Evolutionary conservation across 1,140 invertebrate species (phyloP).

Genomic region (Pogonus chalceus): DNA sequence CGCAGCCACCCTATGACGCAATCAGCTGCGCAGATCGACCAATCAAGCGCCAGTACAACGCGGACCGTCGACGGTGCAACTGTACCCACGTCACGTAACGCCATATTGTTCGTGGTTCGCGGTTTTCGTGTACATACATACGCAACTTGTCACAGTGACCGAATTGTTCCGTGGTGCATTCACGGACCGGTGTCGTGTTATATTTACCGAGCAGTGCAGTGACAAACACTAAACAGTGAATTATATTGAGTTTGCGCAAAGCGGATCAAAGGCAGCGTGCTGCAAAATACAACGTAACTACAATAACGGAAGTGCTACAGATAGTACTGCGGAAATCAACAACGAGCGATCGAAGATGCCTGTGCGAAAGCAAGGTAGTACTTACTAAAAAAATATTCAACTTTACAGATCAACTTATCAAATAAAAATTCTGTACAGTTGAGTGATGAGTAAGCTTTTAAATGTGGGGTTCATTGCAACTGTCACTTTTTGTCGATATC

Average conservation of each 20-base stretch:
- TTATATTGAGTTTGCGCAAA: no score
- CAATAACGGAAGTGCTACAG: no score
- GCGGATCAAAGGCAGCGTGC: no score
- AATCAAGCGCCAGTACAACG: conserved; percentile 1
- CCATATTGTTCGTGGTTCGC: conserved; percentile 1
- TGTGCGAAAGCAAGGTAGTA: background rate
- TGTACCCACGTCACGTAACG: background rate
- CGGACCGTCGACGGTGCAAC: background rate
- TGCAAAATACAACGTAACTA: no score
- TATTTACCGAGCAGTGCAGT: no score
- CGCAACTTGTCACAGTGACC: background rate
- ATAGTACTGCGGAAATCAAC: no score
- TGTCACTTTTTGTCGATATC: background rate
- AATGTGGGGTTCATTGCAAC: background rate
- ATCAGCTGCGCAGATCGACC: conserved; percentile 2
- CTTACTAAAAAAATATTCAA: no score
- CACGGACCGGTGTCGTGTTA: background rate
- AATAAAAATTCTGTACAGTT: no score
- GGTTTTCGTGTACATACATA: background rate
- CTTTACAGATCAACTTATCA: no score
- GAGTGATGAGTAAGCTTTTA: background rate
- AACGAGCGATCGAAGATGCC: background rate
- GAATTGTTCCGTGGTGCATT: background rate
- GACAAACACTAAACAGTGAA: no score
- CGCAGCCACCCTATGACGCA: conserved; percentile 1